These are phyloP conservation scores for Sycophaga agraensis DNA, from an alignment of 1,140 invertebrate species.

Conservation along the genomic window DNA sequence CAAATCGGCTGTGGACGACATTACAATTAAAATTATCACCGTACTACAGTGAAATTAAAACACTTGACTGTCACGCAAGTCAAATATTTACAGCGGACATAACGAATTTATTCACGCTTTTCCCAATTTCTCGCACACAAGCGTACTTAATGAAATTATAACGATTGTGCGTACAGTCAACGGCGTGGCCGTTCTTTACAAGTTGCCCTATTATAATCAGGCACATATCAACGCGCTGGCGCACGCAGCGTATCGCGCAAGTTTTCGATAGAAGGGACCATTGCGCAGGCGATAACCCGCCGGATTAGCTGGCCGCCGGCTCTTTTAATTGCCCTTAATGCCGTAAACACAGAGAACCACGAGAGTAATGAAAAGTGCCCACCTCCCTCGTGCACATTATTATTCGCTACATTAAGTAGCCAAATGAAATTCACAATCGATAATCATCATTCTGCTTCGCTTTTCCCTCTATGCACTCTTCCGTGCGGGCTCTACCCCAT, in stretches of 20 bases:
- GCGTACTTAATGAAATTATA: conserved; percentile 15
- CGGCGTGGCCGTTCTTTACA: conserved; percentile 16
- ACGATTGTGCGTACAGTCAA: conserved; percentile 7
- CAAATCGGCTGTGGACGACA: too few relatives aligned
- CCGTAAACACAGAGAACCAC: conserved; percentile 39
- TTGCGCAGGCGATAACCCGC: conserved; percentile 43
- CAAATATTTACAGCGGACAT: conserved; percentile 1
- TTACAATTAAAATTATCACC: too few relatives aligned
- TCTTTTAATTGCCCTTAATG: conserved; percentile 55
- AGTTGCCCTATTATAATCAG: conserved; percentile 17
- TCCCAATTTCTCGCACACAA: neutral
- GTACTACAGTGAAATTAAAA: conserved; percentile 9
- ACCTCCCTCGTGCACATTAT: conserved; percentile 40
- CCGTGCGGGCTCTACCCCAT: too few relatives aligned
- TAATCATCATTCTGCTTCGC: conserved; percentile 39
- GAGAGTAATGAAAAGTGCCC: conserved; percentile 51
- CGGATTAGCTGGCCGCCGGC: conserved; percentile 40
- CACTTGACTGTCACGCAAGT: too few relatives aligned
- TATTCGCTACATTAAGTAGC: conserved; percentile 56
- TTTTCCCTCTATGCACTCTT: conserved; percentile 11
- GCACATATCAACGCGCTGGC: neutral
- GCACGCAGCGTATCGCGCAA: neutral
- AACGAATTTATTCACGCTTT: conserved; percentile 18
- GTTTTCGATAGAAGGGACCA: conserved; percentile 34
- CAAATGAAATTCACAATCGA: conserved; percentile 55